Evolutionary conservation across 2,797 vertebrate genomes (phyloP).

Genomic region (Pteropus rufus): DNA sequence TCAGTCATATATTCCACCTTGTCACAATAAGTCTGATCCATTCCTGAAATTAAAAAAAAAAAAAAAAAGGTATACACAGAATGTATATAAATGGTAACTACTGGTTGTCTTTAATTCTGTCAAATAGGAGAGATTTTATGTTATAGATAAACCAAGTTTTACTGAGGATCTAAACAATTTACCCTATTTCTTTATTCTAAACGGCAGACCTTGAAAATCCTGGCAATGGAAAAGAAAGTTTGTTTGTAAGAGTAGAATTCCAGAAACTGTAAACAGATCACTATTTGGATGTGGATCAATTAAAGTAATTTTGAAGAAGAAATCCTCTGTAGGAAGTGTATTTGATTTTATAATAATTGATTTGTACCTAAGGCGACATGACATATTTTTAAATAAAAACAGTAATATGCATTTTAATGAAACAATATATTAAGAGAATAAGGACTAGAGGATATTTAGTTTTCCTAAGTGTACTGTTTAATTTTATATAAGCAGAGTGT

Average conservation of each 20-base stretch:
- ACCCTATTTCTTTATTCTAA: not conserved
- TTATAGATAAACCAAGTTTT: not conserved
- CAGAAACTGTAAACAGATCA: not conserved
- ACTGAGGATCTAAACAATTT: not conserved
- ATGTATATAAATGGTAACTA: not conserved
- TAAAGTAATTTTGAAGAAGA: not conserved
- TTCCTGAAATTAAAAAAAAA: conserved; percentile 84
- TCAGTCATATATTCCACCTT: conserved; percentile 85
- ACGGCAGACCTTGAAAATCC: not conserved
- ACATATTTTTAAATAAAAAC: not conserved
- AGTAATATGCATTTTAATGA: not conserved
- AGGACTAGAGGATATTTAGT: not conserved
- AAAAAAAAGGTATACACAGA: not conserved
- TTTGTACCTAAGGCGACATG: not conserved
- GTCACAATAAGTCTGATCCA: conserved; percentile 91
- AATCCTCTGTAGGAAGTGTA: not conserved
- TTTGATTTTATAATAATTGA: not conserved
- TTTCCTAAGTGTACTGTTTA: not conserved
- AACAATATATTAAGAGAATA: not conserved
- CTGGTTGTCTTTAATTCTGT: not conserved
- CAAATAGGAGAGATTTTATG: not conserved
- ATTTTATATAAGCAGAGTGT: not conserved
- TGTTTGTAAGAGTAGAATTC: not conserved
- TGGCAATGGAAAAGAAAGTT: not conserved
- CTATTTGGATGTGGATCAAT: not conserved